Base-by-base conservation (phyloP, 1,140 invertebrate genomes). In the Hyphantria cunea region DNA sequence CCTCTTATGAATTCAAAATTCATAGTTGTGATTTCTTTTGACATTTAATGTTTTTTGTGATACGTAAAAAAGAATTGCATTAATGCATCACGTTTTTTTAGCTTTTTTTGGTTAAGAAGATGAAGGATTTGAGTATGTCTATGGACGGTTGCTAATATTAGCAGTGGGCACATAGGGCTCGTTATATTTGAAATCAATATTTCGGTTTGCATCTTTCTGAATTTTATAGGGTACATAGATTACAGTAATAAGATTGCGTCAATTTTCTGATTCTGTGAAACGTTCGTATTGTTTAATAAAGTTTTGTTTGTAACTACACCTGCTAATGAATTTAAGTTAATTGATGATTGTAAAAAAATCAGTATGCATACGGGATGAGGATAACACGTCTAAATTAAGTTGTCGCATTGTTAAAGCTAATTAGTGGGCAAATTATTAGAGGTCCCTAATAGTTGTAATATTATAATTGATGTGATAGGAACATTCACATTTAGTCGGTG, bases 41-140 rank as follows among this genome's bases (percentile, higher is more conserved):
- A 90, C 88, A 90, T 90, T 82, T 85, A 90, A 90, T 90, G 88
- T 90, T 90, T 79, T 88, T 89, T 90, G 86, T 90, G 88, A 90
- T 90, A 90, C 77, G 76, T 80, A 81, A 84, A 80, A 82, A 69
- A 82, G 75, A 78, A 78, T 79, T 82, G 84, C 85, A 88, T 86
- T 82, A 89, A 86, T 89, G 84, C 87, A 82, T 83, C 80, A 83
- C 72, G 74, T 84, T 85, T 80, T n/a, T 74, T 70, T 67, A 74
- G 72, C 64, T 81, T 80, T 80, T 76, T 76, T 80, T 47, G 58
- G 74, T 76, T 80, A 76, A 72, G 76, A 79, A 70, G 67, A 65
- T 56, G 69, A 65, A 71, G 70, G 71, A 58, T 60, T 79, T 58
- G 59, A 48, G 64, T 58, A 54, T 63, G 61, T 54, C 48, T 69